phyloP scores from a whole-genome alignment of 1,140 invertebrate genomes.

The Colletes gigas region DNA sequence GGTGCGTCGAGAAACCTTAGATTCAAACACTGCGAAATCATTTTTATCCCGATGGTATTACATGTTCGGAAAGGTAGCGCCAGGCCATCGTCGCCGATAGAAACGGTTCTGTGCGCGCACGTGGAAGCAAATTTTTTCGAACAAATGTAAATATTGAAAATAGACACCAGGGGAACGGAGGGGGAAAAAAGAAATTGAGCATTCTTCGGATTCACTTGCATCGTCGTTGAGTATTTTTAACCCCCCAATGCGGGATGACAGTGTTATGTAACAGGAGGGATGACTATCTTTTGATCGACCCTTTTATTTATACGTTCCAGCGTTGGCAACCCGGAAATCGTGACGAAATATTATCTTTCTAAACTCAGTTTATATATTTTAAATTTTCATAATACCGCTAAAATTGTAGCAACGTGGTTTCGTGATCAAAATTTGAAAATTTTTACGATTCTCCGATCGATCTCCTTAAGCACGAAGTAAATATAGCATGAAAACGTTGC shows the following conservation, averaged over 20 bases:
- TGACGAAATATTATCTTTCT: no score
- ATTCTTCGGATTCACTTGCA: no score
- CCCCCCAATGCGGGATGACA: background rate
- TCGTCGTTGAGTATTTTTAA: background rate
- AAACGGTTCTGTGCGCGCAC: background rate
- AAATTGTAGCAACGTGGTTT: no score
- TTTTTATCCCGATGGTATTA: conserved; percentile 10
- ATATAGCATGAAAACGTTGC: conserved; percentile 1
- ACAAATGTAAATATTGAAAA: no score
- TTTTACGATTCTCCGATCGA: background rate
- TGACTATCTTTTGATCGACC: conserved; percentile 19
- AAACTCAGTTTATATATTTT: no score
- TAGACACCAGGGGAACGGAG: no score
- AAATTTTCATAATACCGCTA: no score
- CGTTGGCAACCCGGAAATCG: background rate
- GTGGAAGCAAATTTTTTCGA: background rate
- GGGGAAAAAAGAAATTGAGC: no score
- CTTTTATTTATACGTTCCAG: background rate
- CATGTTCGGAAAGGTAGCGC: background rate
- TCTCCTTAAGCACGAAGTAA: background rate
- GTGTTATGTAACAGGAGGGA: conserved; percentile 14
- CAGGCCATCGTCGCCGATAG: background rate
- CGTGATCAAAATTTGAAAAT: background rate
- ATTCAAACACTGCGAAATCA: conserved; percentile 12
- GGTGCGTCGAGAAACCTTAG: conserved; percentile 44